Conservation (phyloP, 2,888 invertebrate species). For the Branchellion lobata region DNA sequence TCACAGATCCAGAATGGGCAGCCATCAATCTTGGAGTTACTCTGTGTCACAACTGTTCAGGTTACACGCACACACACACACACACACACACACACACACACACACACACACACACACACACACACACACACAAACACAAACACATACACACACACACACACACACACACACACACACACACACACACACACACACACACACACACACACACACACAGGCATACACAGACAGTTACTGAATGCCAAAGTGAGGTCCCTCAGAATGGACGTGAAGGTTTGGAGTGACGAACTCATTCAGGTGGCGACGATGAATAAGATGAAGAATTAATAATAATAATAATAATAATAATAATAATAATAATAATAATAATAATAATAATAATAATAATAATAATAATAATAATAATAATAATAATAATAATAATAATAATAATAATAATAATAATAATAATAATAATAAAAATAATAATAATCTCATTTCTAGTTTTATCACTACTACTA, state of each 20-base stretch:
- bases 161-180: slow-evolving; percentile 77
- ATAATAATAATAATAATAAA: not conserved
- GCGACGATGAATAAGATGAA: slow-evolving; percentile 8
- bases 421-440: not conserved
- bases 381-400: not conserved
- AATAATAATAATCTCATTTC: too few relatives aligned
- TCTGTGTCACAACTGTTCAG: slow-evolving; percentile 82
- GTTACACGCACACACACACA: slow-evolving; percentile 50
- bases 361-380: not conserved
- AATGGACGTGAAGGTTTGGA: slow-evolving; percentile 61
- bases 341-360: not conserved
- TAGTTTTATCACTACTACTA: too few relatives aligned
- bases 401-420: not conserved
- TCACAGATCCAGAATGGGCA: slow-evolving; percentile 88
- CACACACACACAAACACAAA: slow-evolving; percentile 65
- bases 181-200: slow-evolving; percentile 2
- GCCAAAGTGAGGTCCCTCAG: slow-evolving; percentile 84
- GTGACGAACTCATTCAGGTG: slow-evolving; percentile 57
- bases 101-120: slow-evolving; percentile 71
- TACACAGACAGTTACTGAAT: slow-evolving; percentile 87
- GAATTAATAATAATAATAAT: slow-evolving; percentile 20
- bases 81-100: not conserved
- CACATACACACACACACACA: slow-evolving; percentile 4
- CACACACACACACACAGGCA: slow-evolving; percentile 63
- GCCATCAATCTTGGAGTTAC: slow-evolving; percentile 89